A percentile compares a stretch with the other conserved stretches of the same genome.
Evolutionary conservation across 1,140 invertebrate genomes (phyloP).

Genomic region (Orussus abietinus): DNA sequence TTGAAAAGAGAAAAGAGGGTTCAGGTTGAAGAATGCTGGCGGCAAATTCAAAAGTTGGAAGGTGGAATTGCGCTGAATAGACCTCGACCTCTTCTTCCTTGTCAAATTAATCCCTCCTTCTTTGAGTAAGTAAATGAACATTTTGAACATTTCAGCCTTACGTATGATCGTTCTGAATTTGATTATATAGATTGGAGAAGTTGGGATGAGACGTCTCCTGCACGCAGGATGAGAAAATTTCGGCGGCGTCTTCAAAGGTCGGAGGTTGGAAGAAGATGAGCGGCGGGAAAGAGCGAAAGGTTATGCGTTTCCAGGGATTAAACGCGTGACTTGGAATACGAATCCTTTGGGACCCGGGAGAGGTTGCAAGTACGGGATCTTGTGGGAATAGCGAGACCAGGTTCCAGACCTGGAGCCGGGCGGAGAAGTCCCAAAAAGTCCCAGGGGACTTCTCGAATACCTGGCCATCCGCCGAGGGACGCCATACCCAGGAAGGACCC

Average conservation of each 20-base stretch:
- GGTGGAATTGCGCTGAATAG: no score
- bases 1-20: no score
- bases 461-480: not conserved
- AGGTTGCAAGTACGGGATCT: slow-evolving; percentile 42
- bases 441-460: slow-evolving; percentile 28
- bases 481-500: no score
- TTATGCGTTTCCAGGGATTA: slow-evolving; percentile 39
- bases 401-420: slow-evolving; percentile 12
- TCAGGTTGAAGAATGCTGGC: no score
- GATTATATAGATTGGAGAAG: no score
- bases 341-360: slow-evolving; percentile 38
- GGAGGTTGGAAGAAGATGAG: slow-evolving; percentile 5
- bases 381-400: slow-evolving; percentile 30
- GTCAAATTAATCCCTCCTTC: no score
- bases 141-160: no score
- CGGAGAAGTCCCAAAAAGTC: slow-evolving; percentile 20
- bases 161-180: no score
- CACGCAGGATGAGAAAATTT: slow-evolving; percentile 26
- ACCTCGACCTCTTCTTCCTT: no score
- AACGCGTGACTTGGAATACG: slow-evolving; percentile 44
- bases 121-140: no score
- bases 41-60: no score
- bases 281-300: slow-evolving; percentile 18
- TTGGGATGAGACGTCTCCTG: slow-evolving; percentile 20
- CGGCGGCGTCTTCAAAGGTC: slow-evolving; percentile 25